Evolutionary conservation across 2,888 invertebrate species (phyloP).

Genomic region (Apodemia duryi): DNA sequence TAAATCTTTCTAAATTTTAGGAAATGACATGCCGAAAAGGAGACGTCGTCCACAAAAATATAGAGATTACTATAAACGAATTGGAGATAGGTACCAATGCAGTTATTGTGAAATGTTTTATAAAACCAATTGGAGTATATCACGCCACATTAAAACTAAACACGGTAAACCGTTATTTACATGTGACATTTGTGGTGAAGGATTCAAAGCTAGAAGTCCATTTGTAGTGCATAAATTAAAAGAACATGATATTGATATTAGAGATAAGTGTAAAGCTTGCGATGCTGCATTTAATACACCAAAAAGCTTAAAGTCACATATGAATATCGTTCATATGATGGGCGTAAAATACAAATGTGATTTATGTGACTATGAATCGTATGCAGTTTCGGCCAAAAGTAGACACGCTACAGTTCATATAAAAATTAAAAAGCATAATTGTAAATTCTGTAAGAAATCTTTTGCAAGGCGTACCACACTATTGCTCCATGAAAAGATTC

Average conservation of each 20-base stretch:
- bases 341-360: constrained; percentile 55
- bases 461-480: constrained; percentile 55
- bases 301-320: constrained; percentile 49
- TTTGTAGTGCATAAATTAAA: constrained; percentile 51
- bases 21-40: constrained; percentile 34
- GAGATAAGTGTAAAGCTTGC: constrained; percentile 60
- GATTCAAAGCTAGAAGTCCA: constrained; percentile 48
- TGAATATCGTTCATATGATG: constrained; percentile 59
- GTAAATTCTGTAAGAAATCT: constrained; percentile 62
- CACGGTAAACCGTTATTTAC: constrained; percentile 48
- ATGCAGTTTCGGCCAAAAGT: background rate
- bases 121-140: constrained; percentile 42
- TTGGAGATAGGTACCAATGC: constrained; percentile 43
- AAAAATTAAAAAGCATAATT: constrained; percentile 37
- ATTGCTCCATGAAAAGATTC: constrained; percentile 56
- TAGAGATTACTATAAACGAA: constrained; percentile 41
- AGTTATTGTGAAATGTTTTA: constrained; percentile 48
- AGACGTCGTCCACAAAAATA: constrained; percentile 33
- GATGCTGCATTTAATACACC: constrained; percentile 52
- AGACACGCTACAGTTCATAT: too few species aligned
- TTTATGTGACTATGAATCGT: constrained; percentile 44
- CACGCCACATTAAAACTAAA: constrained; percentile 49
- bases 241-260: constrained; percentile 52
- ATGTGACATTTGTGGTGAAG: constrained; percentile 45
- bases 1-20: constrained; percentile 48